Conservation (phyloP, 2,113 vertebrate genomes). For the Sula dactylatra region DNA sequence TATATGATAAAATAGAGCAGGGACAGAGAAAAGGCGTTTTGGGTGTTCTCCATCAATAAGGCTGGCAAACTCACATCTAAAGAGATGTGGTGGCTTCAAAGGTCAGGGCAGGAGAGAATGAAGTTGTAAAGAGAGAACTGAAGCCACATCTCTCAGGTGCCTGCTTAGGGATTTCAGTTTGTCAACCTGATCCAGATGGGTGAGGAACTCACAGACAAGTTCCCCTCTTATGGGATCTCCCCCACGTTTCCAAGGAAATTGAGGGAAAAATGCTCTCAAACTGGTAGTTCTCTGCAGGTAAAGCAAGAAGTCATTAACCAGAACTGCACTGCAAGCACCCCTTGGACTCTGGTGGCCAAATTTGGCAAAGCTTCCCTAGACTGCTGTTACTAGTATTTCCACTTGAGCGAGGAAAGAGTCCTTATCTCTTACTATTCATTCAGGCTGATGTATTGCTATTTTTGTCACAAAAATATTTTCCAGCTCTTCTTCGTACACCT, state of each 20-base stretch:
- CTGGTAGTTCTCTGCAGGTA: not conserved
- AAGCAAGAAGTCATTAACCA: not conserved
- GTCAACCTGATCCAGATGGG: not conserved
- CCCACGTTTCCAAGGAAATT: not conserved
- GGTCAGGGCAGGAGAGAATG: not conserved
- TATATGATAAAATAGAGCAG: not conserved
- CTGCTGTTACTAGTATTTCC: not conserved
- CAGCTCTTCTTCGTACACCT: not conserved
- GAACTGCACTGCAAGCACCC: not conserved
- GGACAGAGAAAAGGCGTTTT: not conserved
- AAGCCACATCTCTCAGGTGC: not conserved
- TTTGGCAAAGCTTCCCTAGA: not conserved
- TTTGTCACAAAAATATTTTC: not conserved
- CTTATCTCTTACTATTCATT: not conserved
- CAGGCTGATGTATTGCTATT: not conserved
- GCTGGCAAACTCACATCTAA: not conserved
- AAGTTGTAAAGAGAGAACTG: not conserved
- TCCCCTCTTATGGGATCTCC: not conserved
- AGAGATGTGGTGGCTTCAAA: not conserved
- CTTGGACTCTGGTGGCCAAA: not conserved
- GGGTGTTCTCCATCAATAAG: not conserved
- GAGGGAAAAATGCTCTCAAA: not conserved
- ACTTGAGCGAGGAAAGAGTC: not conserved
- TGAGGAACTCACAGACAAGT: not conserved
- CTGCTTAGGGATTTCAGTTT: not conserved